Base-by-base conservation (phyloP, 2,888 invertebrate genomes). In the Teleogryllus oceanicus region DNA sequence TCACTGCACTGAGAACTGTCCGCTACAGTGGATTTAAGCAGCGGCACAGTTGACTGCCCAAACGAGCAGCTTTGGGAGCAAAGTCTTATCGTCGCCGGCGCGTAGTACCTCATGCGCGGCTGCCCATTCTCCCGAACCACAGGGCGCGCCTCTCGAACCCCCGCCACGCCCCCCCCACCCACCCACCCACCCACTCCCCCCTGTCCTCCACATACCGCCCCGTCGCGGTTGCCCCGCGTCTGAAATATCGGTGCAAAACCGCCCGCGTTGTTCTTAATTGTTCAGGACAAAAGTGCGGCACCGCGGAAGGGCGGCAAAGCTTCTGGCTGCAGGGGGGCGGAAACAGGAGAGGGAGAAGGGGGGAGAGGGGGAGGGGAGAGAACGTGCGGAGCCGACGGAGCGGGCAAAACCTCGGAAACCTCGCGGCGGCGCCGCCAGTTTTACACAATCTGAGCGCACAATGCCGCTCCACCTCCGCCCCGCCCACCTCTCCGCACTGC, bases 171-270 rank as follows among this genome's bases (percentile, higher is more conserved):
- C 11, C 18, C 3, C 10, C 16, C 4, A 8, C n/a, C n/a, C 16
- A 5, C 62, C 13, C 37, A 1, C 10, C 50, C 62, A 4, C n/a
- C 62, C 62, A 24, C 24, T 2, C 24, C 62, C n/a, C n/a, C 62
- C 62, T 5, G 10, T 8, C 16, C 16, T 0, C n/a, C n/a, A 10
- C 37, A 1, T 12, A n/a, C 62, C 13, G 13, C 62, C 62, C 62
- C 62, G 62, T 13, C 50, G 50, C 50, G 49, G 78, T 12, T n/a
- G 78, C 78, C 78, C 1, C 78, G 76, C 13, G 78, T 51, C 21
- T 51, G 50, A 50, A 50, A 51, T 51, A 78, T 78, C 51, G 51
- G 78, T n/a, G 24, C 50, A n/a, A 78, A 51, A 51, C 50, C 50
- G 51, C 50, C 50, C 78, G 37, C 51, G 20, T 51, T 50, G 20